phyloP scores from a whole-genome alignment of 2,888 invertebrate genomes.

The Drosophila tanythrix region DNA sequence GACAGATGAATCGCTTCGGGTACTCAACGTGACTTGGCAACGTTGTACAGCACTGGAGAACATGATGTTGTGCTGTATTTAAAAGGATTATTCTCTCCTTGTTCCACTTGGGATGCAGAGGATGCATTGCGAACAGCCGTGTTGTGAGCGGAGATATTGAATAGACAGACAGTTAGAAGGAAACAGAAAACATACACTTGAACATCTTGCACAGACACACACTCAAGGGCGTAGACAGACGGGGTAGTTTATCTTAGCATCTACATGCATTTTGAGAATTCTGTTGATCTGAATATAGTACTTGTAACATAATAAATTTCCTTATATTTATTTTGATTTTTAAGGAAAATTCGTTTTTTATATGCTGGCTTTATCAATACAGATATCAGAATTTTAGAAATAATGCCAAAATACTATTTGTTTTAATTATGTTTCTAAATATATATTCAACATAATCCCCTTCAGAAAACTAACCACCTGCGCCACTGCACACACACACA shows the following conservation, averaged over 20 bases:
- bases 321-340: background rate
- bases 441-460: background rate
- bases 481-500: background rate
- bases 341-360: background rate
- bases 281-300: background rate
- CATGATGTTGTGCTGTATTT: slow-evolving; percentile 68
- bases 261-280: background rate
- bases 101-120: slow-evolving; percentile 54
- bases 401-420: background rate
- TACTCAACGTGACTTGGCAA: slow-evolving; percentile 39
- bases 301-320: too few species aligned
- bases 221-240: background rate
- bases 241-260: background rate
- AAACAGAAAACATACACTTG: slow-evolving; percentile 10
- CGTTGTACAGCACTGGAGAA: slow-evolving; percentile 42
- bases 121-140: slow-evolving; percentile 73
- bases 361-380: too few species aligned
- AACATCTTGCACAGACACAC: slow-evolving; percentile 19
- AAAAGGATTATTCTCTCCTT: slow-evolving; percentile 76
- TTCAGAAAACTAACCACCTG: background rate
- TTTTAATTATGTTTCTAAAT: background rate
- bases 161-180: slow-evolving; percentile 36
- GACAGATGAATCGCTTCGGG: slow-evolving; percentile 9
- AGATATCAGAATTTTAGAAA: background rate
- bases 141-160: slow-evolving; percentile 73